Percentiles rank a stretch among this genome's conserved stretches.
Conservation (phyloP, 2,797 vertebrate genomes). For the Sebastes vulpes region DNA sequence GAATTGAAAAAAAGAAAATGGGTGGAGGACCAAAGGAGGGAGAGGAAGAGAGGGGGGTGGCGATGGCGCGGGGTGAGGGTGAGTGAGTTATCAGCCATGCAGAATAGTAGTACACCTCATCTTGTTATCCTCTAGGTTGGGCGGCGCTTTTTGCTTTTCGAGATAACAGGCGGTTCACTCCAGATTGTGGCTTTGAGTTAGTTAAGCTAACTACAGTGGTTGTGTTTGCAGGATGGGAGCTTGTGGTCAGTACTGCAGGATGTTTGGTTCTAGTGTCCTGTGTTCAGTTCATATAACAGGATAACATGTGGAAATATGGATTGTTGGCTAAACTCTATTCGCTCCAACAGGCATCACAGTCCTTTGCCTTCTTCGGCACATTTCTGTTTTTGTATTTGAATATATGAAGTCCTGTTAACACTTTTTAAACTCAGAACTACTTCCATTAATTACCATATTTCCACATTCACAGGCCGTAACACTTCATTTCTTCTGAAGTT, state of each 20-base stretch:
- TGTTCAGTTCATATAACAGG: conserved; percentile 10
- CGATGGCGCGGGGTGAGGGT: neutral
- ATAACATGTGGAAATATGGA: neutral
- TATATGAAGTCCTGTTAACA: conserved; percentile 43
- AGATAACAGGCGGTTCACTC: conserved; percentile 49
- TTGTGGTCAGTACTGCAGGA: conserved; percentile 12
- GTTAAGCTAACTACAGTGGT: conserved; percentile 36
- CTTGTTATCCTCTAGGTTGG: conserved; percentile 55
- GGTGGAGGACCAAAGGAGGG: conserved; percentile 51
- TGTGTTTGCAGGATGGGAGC: conserved; percentile 16
- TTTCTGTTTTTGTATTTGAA: conserved; percentile 35
- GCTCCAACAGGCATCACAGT: conserved; percentile 30
- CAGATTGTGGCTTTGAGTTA: conserved; percentile 35
- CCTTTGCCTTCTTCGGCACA: conserved; percentile 25
- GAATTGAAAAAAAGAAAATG: conserved; percentile 54
- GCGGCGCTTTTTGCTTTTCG: conserved; percentile 41
- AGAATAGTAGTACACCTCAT: conserved; percentile 69
- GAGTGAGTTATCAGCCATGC: conserved; percentile 77
- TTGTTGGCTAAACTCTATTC: conserved; percentile 15
- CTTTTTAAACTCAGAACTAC: conserved; percentile 40
- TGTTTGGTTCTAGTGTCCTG: neutral
- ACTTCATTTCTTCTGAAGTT: conserved; percentile 31
- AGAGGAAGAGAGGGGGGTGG: neutral
- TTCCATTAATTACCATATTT: conserved; percentile 52
- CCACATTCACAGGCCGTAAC: conserved; percentile 37